Evolutionary conservation across 1,140 invertebrate genomes (phyloP), one percentile per base, ranked within the genome.

Genomic region (Caerostris darwini): DNA sequence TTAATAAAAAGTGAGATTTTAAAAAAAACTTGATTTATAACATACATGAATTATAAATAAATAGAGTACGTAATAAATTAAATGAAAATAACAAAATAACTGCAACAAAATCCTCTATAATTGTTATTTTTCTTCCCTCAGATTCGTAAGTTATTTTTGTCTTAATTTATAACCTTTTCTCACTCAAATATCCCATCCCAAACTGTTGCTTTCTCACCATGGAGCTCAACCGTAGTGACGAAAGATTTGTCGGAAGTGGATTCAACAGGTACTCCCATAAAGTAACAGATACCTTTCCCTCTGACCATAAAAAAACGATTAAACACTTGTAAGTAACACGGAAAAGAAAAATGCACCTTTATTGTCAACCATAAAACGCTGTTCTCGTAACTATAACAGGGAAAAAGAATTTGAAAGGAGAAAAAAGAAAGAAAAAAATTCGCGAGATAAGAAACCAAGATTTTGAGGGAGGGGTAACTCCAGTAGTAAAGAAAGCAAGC

Each of bases 391-490:
- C 92, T 71, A 93, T 87, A 69, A 87, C 82, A 87, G 86, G 56
- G 87, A 19, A 50, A 93, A 93, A 87, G 53, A 69, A 57, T 93
- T 58, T 59, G 34, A 77, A 77, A 34, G 50, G 71, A 50, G 12
- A 53, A 77, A 77, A 77, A 50, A 34, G 10, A 50, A 50, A 34
- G 71, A 50, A 50, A 77, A 12, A 50, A 50, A 34, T 59, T 53
- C 34, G 54, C 57, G 34, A 93, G 92, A 93, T 93, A 93, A 87
- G 83, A 86, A 93, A 93, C 61, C 64, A 87, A 87, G 92, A 93
- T 93, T 87, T 93, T 93, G 56, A 93, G 83, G 92, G 92, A 93
- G 92, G 90, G 56, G 92, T 93, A 93, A 87, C 64, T 19, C 92
- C 64, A 77, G 92, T 88, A 88, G 85, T 94, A 89, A 88, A 89